A percentile compares a stretch with the other conserved stretches of the same genome.
These are phyloP conservation scores for Caenorhabditis plicata DNA, from an alignment of 2,888 invertebrate species.

Conservation along the genomic window DNA sequence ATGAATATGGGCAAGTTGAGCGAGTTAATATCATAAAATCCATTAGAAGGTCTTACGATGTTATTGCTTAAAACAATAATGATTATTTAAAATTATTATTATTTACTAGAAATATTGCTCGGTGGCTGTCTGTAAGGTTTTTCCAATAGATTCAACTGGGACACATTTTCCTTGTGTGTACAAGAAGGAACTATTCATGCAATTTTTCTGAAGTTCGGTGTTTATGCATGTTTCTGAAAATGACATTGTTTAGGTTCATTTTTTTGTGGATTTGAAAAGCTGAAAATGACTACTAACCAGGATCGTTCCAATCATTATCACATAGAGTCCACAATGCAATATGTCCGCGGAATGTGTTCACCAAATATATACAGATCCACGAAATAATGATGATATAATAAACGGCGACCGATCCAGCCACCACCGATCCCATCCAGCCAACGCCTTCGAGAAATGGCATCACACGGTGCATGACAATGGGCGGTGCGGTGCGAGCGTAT, in stretches of 20 bases:
- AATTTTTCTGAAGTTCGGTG: too few species aligned
- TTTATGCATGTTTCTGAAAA: constrained; percentile 11
- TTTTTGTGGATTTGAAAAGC: too few species aligned
- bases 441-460: constrained; percentile 70
- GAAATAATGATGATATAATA: constrained; percentile 58
- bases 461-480: constrained; percentile 14
- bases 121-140: too few species aligned
- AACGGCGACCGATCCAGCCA: constrained; percentile 75
- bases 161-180: too few species aligned
- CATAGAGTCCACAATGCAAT: constrained; percentile 15
- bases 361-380: constrained; percentile 53
- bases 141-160: too few species aligned
- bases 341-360: constrained; percentile 17
- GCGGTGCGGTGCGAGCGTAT: constrained; percentile 22
- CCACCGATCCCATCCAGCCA: constrained; percentile 87
- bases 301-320: constrained; percentile 29
- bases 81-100: too few species aligned
- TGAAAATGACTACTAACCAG: background rate
- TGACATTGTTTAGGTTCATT: background rate
- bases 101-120: too few species aligned
- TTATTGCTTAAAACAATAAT: too few species aligned
- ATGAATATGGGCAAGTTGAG: constrained; percentile 43
- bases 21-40: constrained; percentile 39
- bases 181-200: too few species aligned
- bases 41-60: constrained; percentile 38